Base-by-base conservation (phyloP, 1,140 invertebrate species). In the Drosophila willistoni region DNA sequence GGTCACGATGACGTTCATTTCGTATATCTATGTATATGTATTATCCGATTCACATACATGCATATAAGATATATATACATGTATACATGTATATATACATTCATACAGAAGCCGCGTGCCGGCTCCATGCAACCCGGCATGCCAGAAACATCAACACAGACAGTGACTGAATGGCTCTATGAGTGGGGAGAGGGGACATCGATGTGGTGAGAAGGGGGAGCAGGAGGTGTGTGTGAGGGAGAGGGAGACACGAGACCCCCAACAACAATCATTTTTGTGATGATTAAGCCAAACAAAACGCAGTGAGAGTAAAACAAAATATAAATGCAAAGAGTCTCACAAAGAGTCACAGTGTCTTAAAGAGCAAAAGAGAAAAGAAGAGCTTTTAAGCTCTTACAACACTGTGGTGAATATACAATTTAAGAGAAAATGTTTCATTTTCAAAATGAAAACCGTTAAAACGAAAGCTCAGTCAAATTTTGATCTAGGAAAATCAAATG, bases 31-130 rank as follows among this genome's bases (percentile, higher is more conserved):
- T 17, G 10, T 19, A 12, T 22, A 51, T 51, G 4, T 51, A 51
- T 51, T 19, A 19, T 19, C 44, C 44, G 19, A 51, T 22, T 22
- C 44, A 51, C 14, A 51, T 19, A 39, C 36, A 39, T 39, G 10
- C 34, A 29, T 29, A 29, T 29, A 29, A 29, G 29, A 39, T 12
- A 19, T 62, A 44, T 7, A 14, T 36, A 33, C 9, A 17, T 51
- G 62, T 69, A 83, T 65, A 39, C 3, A 4, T 39, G 13, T 3
- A 10, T 62, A 44, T 10, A 13, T 29, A 39, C 44, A 19, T 22
- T 68, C 73, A 83, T 63, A 66, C 62, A 41, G 64, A 25, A 68
- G 72, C 73, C 73, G 73, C 73, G 72, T 76, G 73, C 73, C 73
- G 41, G 61, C 33, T 55, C 19, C 62, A 62, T 77, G 74, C 73